These are phyloP conservation scores for Netta rufina DNA, from an alignment of 2,797 vertebrate species.

Conservation along the genomic window DNA sequence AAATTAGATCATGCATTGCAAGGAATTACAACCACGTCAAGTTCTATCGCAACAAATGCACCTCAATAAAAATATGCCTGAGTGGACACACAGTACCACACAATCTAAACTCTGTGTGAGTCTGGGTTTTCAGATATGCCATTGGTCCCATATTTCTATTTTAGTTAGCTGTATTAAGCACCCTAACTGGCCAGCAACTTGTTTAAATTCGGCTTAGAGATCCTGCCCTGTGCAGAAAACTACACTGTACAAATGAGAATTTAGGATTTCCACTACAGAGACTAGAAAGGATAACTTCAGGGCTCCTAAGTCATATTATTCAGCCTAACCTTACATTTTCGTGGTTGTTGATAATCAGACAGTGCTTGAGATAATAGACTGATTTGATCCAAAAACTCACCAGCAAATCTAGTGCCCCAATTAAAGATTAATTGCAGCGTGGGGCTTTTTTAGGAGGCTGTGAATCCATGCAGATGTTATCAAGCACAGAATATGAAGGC, in stretches of 20 bases:
- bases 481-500: background rate
- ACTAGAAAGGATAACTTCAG: background rate
- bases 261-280: background rate
- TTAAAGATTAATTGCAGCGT: accelerated
- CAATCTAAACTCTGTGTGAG: background rate
- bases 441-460: background rate
- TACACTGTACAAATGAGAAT: background rate
- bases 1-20: background rate
- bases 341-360: background rate
- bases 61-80: background rate
- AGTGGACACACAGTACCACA: background rate
- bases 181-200: background rate
- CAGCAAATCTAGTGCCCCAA: background rate
- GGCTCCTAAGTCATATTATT: background rate
- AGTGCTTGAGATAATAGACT: background rate
- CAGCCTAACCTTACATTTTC: background rate
- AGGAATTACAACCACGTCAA: background rate
- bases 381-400: background rate
- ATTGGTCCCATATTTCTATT: background rate
- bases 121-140: background rate
- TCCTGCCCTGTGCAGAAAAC: background rate
- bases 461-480: background rate
- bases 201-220: background rate
- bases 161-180: background rate
- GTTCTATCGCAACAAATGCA: background rate